phyloP scores from a whole-genome alignment of 2,113 vertebrate species.

The Capreolus pygargus region DNA sequence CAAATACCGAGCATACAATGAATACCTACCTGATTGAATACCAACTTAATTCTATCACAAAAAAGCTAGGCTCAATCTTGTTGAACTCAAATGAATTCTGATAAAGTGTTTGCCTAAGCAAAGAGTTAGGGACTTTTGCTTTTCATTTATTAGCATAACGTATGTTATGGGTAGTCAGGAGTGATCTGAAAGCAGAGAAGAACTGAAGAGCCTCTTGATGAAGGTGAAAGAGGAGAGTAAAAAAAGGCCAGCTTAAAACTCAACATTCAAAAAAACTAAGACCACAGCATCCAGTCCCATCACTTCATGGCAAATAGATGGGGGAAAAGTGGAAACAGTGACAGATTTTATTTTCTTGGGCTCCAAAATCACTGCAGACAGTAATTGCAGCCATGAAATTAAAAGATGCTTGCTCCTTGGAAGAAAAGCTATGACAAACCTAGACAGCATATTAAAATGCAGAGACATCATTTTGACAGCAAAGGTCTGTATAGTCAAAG shows the following conservation, averaged over 20 bases:
- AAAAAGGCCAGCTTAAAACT: background rate
- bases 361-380: background rate
- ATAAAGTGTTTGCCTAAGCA: background rate
- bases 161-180: fast-evolving
- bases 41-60: background rate
- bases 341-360: background rate
- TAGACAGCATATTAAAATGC: background rate
- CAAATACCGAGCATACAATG: background rate
- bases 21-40: background rate
- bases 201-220: background rate
- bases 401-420: background rate
- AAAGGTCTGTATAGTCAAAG: background rate
- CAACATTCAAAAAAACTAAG: background rate
- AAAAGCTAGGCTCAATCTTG: background rate
- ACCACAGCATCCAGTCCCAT: background rate
- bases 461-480: background rate
- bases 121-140: background rate
- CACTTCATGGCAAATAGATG: background rate
- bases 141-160: background rate
- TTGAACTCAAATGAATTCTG: background rate
- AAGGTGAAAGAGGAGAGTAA: background rate
- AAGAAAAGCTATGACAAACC: background rate
- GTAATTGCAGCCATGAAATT: background rate
- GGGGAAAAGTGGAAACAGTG: background rate
- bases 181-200: background rate